Conservation (phyloP, 2,888 invertebrate species). For the Lacanobia oleracea region DNA sequence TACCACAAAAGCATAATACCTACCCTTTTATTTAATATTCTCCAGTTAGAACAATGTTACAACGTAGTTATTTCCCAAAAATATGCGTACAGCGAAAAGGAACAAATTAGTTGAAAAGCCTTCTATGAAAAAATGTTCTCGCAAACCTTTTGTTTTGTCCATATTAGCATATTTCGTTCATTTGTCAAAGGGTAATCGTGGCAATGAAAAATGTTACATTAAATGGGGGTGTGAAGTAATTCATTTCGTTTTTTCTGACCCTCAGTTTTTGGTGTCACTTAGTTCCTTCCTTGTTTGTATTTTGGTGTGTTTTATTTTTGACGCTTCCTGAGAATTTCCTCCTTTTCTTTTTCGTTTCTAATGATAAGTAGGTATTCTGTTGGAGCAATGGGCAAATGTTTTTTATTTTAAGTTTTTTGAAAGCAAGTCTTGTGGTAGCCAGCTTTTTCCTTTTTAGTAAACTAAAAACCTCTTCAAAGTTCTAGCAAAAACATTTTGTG, state of each 20-base stretch:
- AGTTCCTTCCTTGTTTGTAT: slow-evolving; percentile 25
- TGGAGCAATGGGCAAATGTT: neutral
- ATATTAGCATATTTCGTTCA: slow-evolving; percentile 60
- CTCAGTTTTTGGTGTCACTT: slow-evolving; percentile 28
- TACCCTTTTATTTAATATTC: slow-evolving; percentile 1
- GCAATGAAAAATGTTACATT: slow-evolving; percentile 56
- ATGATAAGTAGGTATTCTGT: slow-evolving; percentile 3
- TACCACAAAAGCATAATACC: neutral
- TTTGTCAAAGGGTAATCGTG: slow-evolving; percentile 56
- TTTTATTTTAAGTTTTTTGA: neutral
- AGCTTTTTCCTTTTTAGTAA: no score
- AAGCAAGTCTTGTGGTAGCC: no score
- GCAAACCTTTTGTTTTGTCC: slow-evolving; percentile 45
- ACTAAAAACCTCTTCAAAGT: no score
- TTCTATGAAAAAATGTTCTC: slow-evolving; percentile 48
- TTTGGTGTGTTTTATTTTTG: slow-evolving; percentile 11
- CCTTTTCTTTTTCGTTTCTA: slow-evolving; percentile 7
- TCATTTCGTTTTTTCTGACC: slow-evolving; percentile 42
- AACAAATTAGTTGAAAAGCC: slow-evolving; percentile 53
- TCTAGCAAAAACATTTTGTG: no score
- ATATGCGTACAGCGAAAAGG: slow-evolving; percentile 44
- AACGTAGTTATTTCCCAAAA: slow-evolving; percentile 38
- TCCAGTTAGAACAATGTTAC: slow-evolving; percentile 22
- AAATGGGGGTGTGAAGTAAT: slow-evolving; percentile 40
- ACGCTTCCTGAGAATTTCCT: slow-evolving; percentile 29